phyloP scores from a whole-genome alignment of 1,140 invertebrate species.

The Magallana gigas region DNA sequence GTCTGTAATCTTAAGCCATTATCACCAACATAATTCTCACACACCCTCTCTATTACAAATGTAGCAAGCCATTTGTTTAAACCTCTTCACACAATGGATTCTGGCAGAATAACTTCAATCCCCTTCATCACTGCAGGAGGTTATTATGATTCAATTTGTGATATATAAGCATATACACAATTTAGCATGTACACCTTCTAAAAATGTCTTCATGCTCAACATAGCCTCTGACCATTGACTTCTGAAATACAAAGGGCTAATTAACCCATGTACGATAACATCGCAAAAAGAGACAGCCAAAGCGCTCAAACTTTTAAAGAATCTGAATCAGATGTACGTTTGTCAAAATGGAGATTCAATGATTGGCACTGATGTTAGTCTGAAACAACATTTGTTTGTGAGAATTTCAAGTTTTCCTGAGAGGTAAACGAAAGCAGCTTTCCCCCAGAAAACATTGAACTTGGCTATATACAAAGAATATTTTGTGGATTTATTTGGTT shows the following conservation, averaged over 20 bases:
- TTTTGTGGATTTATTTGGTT: not conserved
- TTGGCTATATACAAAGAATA: conserved; percentile 3
- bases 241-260: not conserved
- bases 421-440: not conserved
- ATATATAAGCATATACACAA: too few relatives aligned
- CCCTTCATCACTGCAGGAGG: too few relatives aligned
- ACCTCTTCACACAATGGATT: too few relatives aligned
- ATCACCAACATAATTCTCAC: too few relatives aligned
- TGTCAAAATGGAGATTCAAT: conserved; percentile 17
- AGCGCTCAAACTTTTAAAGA: not conserved
- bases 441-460: not conserved
- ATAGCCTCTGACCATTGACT: not conserved
- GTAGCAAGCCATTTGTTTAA: too few relatives aligned
- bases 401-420: not conserved
- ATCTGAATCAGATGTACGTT: conserved; percentile 18
- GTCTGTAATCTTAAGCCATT: too few relatives aligned
- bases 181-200: too few relatives aligned
- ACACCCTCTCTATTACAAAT: too few relatives aligned
- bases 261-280: not conserved
- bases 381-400: conserved; percentile 34
- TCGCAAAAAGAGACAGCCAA: not conserved
- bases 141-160: too few relatives aligned
- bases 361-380: conserved; percentile 12
- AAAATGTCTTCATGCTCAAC: too few relatives aligned
- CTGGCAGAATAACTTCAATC: too few relatives aligned